Evolutionary conservation across 1,140 invertebrate species (phyloP), one percentile per base, ranked within the genome.

Genomic region (Apis cerana): DNA sequence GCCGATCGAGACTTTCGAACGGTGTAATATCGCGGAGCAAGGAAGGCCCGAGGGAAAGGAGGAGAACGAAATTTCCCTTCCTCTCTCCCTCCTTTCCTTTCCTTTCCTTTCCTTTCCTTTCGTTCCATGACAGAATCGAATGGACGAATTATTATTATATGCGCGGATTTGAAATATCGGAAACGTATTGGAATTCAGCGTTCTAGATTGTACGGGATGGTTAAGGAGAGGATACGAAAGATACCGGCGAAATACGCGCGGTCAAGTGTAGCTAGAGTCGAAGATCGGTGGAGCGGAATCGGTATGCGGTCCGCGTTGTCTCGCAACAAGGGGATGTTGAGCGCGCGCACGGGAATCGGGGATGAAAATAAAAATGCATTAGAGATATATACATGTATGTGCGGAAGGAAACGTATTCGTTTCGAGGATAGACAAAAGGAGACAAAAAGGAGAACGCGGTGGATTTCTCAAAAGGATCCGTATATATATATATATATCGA

Each of bases 1-100:
- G 43, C 33, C 80, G 68, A 81, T 81, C 56, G 80, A 81, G 67
- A 82, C 76, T 82, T 81, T 82, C 72, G 56, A 68, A 10, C 72
- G 64, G 10, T 75, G 62, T 75, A 75, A 67, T 74, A 75, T 70
- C 33, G 12, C 27, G n/a, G 52, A 17, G 21, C 68, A 19, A 10
- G 21, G 52, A 78, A 2, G 33, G 33, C 43, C 5, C 11, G n/a
- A 33, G 13, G 15, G 61, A 64, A 52, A 33, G 33, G 33, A 43
- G 33, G 33, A 33, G 27, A 54, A 21, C 52, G 56, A 58, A 59
- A 56, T 68, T 58, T 10, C 1, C 9, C 19, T 65, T 64, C 48
- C 33, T 65, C n/a, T n/a, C n/a, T 0, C 9, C 19, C 54, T 64
- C 48, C 43, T 33, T 33, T 3, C 2, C 52, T 7, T 33, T 54